Conservation (phyloP, 2,888 invertebrate genomes). For the Erebia palarica region DNA sequence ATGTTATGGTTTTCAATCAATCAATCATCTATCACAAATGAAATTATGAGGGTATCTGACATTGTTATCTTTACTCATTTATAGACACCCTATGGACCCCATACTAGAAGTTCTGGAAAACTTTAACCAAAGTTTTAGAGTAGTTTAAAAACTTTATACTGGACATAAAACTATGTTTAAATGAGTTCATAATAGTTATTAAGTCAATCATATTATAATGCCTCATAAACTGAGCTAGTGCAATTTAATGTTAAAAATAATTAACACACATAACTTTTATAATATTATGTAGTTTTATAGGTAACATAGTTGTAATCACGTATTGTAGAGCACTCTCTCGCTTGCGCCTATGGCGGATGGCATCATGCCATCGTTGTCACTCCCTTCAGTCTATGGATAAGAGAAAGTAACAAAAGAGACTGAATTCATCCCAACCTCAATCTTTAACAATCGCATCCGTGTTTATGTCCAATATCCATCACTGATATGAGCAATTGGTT, state of each 20-base stretch:
- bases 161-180: background rate
- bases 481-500: constrained; percentile 5
- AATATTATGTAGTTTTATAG: constrained; percentile 38
- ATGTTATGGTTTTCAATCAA: background rate
- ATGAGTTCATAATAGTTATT: background rate
- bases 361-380: constrained; percentile 61
- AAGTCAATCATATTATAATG: background rate
- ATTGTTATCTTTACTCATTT: too few species aligned
- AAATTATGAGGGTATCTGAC: background rate
- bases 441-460: constrained; percentile 54
- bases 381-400: constrained; percentile 78
- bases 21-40: background rate
- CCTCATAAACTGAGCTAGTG: background rate
- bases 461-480: constrained; percentile 37
- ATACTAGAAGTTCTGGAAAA: background rate
- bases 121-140: background rate
- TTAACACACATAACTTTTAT: constrained; percentile 23
- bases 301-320: constrained; percentile 52
- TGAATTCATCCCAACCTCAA: constrained; percentile 71
- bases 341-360: constrained; percentile 48
- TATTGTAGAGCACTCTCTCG: constrained; percentile 66
- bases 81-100: too few species aligned
- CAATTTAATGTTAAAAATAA: background rate
- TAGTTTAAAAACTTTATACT: background rate
- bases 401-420: constrained; percentile 82